Evolutionary conservation across 2,888 invertebrate genomes (phyloP), one percentile per base, ranked within the genome.

Genomic region (Apodemia zela): DNA sequence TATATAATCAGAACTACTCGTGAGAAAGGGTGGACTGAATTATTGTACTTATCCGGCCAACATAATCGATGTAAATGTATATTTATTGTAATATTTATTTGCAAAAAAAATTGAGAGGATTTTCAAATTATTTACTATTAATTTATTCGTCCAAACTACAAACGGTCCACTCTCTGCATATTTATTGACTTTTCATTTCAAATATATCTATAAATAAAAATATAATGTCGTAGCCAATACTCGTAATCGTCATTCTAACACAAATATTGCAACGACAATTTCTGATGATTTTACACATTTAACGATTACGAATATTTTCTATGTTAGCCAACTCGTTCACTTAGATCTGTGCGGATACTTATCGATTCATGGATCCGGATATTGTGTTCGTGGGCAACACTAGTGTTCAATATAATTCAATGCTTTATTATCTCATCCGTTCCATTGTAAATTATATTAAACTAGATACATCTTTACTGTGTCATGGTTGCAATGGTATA

Each of bases 391-490:
- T 25, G 15, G 60, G 42, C 58, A 45, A 42, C 57, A 61, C 71
- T 78, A 80, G 77, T 73, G 81, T 80, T 80, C 79, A 72, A 72
- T 74, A 67, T 64, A 63, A 71, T 74, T 71, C 68, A 73, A 77
- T 75, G 77, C 79, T 80, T 78, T 82, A 84, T 79, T 76, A 75
- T 80, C 72, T 81, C 81, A 82, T 87, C 87, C 86, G 86, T 82
- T 87, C 88, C 87, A 87, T 67, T 71, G 62, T 67, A 63, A 59
- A 67, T 62, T 69, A 65, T 64, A 65, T 65, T 67, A 67, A 45
- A 54, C 35, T 54, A 51, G 21, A 51, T 25, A 25, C 51, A 54
- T 54, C 51, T 25, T 25, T 25, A 21, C 51, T 79, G 65, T 64
- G 42, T 47, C 63, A 38, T 63, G 61, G 58, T 65, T 69, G 64